Evolutionary conservation across 2,888 invertebrate genomes (phyloP).

Genomic region (Tanytarsus gracilentus): DNA sequence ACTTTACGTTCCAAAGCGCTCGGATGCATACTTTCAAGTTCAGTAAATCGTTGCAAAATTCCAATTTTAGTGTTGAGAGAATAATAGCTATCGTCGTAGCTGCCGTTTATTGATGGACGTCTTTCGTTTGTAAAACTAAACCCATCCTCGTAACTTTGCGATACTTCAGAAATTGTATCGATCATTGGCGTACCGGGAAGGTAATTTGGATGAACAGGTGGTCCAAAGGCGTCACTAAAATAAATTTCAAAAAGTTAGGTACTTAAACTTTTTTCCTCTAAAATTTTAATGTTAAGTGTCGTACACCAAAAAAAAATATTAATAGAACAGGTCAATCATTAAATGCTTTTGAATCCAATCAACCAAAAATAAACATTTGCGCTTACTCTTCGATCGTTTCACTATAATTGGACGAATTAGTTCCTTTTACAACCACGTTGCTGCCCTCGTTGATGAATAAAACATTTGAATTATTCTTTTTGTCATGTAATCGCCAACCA

Average conservation of each 20-base stretch:
- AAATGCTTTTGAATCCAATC: not conserved
- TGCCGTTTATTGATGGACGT: slow-evolving; percentile 8
- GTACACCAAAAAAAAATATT: not conserved
- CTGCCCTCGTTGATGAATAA: slow-evolving; percentile 15
- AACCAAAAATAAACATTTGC: not conserved
- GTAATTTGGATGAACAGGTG: slow-evolving; percentile 43
- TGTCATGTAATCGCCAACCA: not conserved
- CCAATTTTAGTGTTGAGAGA: slow-evolving; percentile 9
- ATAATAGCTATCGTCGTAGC: slow-evolving; percentile 17
- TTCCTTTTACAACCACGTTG: not conserved
- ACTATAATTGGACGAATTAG: not conserved
- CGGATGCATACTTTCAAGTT: slow-evolving; percentile 26
- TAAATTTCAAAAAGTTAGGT: too few species aligned
- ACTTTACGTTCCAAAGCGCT: slow-evolving; percentile 18
- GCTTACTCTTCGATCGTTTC: slow-evolving; percentile 17
- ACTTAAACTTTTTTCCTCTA: too few species aligned
- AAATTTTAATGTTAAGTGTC: too few species aligned
- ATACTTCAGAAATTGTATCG: slow-evolving; percentile 30
- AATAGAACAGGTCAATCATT: not conserved
- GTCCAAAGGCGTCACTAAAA: slow-evolving; percentile 46
- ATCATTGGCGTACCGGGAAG: slow-evolving; percentile 43
- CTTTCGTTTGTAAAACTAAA: slow-evolving; percentile 4
- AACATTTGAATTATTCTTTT: not conserved
- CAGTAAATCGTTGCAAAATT: slow-evolving; percentile 3
- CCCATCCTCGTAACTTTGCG: slow-evolving; percentile 17